Evolutionary conservation across 1,140 invertebrate species (phyloP).

Genomic region (Camponotus pennsylvanicus): DNA sequence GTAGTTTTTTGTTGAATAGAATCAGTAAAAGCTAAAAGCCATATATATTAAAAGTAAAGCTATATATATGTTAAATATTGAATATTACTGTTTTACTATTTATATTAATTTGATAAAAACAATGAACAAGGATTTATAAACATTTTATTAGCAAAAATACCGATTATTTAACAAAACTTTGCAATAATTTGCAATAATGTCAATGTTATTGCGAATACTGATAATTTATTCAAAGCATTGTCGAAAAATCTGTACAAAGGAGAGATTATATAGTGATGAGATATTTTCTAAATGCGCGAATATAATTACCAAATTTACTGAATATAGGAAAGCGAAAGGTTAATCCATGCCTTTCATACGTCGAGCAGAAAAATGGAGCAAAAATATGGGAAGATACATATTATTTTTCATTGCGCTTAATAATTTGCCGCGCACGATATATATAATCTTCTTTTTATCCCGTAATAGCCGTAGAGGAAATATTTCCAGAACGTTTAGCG

Average conservation of each 20-base stretch:
- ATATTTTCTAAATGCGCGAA: neutral
- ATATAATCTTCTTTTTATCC: neutral
- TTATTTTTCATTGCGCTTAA: neutral
- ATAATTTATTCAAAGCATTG: slow-evolving; percentile 1
- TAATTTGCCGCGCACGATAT: slow-evolving; percentile 13
- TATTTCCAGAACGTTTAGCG: slow-evolving; percentile 7
- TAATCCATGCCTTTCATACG: slow-evolving; percentile 7
- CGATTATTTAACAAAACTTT: neutral
- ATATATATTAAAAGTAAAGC: neutral
- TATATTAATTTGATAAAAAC: neutral
- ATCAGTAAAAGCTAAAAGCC: neutral
- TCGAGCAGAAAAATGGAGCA: neutral
- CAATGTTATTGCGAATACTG: neutral
- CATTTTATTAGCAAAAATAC: neutral
- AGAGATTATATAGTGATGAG: neutral
- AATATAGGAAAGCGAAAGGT: neutral
- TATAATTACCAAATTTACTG: neutral
- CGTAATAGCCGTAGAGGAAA: neutral
- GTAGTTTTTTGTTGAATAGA: too few species aligned
- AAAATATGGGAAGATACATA: neutral
- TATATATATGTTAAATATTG: neutral
- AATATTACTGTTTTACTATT: neutral
- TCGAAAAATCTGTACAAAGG: neutral
- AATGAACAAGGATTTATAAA: neutral
- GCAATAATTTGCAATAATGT: neutral